Evolutionary conservation across 53 echinoderm and acorn worm genomes (phyloP).

Genomic region (Paracentrotus lividus): DNA sequence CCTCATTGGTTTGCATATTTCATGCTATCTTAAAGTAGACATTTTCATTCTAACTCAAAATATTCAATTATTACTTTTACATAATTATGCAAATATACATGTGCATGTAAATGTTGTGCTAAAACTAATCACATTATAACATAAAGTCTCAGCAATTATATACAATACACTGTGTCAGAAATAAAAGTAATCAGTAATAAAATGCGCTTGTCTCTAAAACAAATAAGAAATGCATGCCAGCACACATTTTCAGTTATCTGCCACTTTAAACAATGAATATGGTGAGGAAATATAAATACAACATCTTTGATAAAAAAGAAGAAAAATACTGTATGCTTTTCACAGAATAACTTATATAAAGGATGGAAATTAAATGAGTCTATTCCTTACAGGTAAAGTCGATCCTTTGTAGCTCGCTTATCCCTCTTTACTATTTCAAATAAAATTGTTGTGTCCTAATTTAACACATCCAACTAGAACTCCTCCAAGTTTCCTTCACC

Average conservation of each 20-base stretch:
- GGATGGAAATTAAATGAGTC: not conserved
- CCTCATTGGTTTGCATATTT: not conserved
- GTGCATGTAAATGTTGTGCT: no score
- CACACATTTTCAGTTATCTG: not conserved
- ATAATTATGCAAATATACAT: not conserved
- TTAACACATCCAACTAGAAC: not conserved
- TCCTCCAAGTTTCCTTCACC: not conserved
- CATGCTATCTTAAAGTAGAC: not conserved
- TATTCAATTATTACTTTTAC: not conserved
- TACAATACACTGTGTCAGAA: not conserved
- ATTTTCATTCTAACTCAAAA: not conserved
- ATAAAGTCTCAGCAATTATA: no score
- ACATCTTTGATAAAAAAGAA: not conserved
- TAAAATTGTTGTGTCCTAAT: not conserved
- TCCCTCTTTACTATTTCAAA: not conserved
- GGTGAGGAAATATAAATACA: not conserved
- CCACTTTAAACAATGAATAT: not conserved
- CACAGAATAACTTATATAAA: not conserved
- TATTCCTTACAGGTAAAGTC: not conserved
- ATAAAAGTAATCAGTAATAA: not conserved
- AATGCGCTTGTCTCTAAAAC: not conserved
- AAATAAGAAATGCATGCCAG: constrained; percentile 36
- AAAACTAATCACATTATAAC: no score
- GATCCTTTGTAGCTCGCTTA: not conserved
- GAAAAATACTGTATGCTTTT: no score